Conservation (phyloP, 2,888 invertebrate species). For the Ditula angustiorana region DNA sequence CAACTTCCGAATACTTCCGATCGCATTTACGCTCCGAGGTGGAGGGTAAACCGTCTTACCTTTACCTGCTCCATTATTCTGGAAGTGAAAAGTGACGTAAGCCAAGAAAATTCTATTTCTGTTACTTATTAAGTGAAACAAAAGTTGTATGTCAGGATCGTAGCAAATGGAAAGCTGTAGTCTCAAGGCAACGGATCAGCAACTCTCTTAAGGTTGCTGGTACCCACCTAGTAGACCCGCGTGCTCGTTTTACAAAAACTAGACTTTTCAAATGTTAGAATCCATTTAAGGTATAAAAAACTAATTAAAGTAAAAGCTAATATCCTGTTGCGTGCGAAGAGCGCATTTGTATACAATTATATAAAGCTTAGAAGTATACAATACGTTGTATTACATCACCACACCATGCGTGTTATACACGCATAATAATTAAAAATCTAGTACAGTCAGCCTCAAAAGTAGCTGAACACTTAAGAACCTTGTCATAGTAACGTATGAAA, state of each 20-base stretch:
- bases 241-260: too few relatives aligned
- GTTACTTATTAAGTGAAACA: too few relatives aligned
- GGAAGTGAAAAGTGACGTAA: not conserved
- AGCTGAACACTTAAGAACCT: too few relatives aligned
- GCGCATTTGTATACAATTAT: not conserved
- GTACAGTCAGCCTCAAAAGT: too few relatives aligned
- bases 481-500: too few relatives aligned
- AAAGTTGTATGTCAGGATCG: too few relatives aligned
- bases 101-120: not conserved
- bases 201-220: too few relatives aligned
- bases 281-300: constrained; percentile 2
- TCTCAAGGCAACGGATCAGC: too few relatives aligned
- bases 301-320: constrained; percentile 33
- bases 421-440: not conserved
- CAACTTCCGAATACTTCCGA: not conserved
- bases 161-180: too few relatives aligned
- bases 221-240: too few relatives aligned
- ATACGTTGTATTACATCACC: not conserved
- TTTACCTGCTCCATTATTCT: not conserved
- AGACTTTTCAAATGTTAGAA: too few relatives aligned
- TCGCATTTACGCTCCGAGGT: not conserved
- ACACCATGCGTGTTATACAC: not conserved
- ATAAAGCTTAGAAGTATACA: not conserved
- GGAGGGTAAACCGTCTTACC: not conserved
- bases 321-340: constrained; percentile 25